Conservation (phyloP, 1,140 invertebrate genomes). For the Zaprionus tsacasi region DNA sequence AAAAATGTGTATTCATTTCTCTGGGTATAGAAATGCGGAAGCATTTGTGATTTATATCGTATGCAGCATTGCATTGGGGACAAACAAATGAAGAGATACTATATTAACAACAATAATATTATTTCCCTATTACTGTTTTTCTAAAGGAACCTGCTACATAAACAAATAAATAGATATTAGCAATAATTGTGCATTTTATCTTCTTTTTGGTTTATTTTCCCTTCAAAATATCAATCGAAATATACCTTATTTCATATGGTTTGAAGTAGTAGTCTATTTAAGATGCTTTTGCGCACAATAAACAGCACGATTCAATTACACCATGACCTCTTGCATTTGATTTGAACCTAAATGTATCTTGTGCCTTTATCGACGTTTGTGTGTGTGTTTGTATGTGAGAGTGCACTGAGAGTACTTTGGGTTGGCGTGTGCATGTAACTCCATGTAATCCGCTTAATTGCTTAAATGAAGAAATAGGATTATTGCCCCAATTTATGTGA, state of each 20-base stretch:
- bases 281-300: constrained; percentile 6
- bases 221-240: background rate
- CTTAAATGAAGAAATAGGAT: constrained; percentile 67
- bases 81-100: too few relatives aligned
- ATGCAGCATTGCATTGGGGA: background rate
- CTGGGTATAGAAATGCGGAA: constrained; percentile 37
- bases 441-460: constrained; percentile 69
- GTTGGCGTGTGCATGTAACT: constrained; percentile 5
- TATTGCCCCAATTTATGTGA: constrained; percentile 53
- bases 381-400: background rate
- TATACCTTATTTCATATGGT: background rate
- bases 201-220: background rate
- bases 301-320: constrained; percentile 30
- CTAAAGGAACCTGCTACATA: background rate
- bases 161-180: background rate
- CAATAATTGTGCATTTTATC: background rate
- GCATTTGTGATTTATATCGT: constrained; percentile 29
- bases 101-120: too few relatives aligned
- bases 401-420: constrained; percentile 4
- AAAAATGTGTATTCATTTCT: constrained; percentile 1
- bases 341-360: constrained; percentile 16
- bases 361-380: background rate
- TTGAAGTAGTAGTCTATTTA: constrained; percentile 9
- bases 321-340: constrained; percentile 32
- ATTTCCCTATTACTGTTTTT: too few relatives aligned